Evolutionary conservation across 2,113 vertebrate species (phyloP).

Genomic region (Centrocercus urophasianus): DNA sequence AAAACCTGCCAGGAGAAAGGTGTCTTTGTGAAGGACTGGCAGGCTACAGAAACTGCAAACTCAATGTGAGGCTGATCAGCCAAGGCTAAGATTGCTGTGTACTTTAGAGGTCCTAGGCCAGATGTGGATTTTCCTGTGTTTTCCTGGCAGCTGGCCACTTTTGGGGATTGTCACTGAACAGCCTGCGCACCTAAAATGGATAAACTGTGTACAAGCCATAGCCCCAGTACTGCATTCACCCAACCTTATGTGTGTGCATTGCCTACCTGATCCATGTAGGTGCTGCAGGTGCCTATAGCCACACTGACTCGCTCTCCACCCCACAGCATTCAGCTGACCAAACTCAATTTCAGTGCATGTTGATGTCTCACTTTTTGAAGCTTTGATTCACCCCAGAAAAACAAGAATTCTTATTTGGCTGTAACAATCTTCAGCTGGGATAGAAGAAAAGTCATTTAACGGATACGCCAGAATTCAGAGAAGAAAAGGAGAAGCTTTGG

Average conservation of each 20-base stretch:
- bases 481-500: not conserved
- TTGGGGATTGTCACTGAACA: not conserved
- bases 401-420: not conserved
- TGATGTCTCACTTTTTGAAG: not conserved
- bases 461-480: not conserved
- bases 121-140: not conserved
- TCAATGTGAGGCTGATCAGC: not conserved
- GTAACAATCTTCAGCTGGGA: not conserved
- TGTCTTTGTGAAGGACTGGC: not conserved
- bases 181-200: not conserved
- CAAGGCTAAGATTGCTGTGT: not conserved
- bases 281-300: not conserved
- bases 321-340: not conserved
- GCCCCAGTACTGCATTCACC: not conserved
- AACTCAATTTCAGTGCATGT: not conserved
- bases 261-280: rapidly evolving
- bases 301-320: not conserved
- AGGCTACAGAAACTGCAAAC: not conserved
- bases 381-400: not conserved
- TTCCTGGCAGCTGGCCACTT: not conserved
- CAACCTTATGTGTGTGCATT: rapidly evolving
- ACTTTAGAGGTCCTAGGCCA: not conserved
- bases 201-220: not conserved
- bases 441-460: not conserved
- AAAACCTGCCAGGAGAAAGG: not conserved